Conservation (phyloP, 2,113 vertebrate genomes). For the Hiodon alosoides region DNA sequence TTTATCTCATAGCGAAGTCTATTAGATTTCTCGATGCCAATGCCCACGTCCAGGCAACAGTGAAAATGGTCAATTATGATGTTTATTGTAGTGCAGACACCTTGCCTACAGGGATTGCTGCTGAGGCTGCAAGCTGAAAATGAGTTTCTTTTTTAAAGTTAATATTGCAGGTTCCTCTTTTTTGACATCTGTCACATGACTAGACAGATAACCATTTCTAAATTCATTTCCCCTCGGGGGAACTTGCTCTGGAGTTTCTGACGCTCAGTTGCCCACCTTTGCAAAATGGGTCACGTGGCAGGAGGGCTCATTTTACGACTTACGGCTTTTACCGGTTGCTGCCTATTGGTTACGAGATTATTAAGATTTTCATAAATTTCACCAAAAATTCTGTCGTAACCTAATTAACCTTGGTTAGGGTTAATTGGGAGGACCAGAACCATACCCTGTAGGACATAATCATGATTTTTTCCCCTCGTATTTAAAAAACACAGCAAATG, state of each 20-base stretch:
- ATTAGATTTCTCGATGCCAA: conserved; percentile 47
- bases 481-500: background rate
- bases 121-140: conserved; percentile 20
- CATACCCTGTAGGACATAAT: background rate
- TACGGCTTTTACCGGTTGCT: background rate
- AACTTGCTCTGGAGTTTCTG: background rate
- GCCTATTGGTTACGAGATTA: conserved; percentile 1
- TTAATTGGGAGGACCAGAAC: background rate
- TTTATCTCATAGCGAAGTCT: conserved; percentile 31
- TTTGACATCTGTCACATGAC: conserved; percentile 52
- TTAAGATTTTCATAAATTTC: background rate
- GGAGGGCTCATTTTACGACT: background rate
- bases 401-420: too few relatives aligned
- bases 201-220: conserved; percentile 50
- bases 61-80: conserved; percentile 59
- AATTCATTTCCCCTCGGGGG: conserved; percentile 46
- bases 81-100: conserved; percentile 51
- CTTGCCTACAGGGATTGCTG: conserved; percentile 27
- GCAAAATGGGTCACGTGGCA: conserved; percentile 7
- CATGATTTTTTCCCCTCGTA: background rate
- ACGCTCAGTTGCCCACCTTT: background rate
- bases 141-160: conserved; percentile 28
- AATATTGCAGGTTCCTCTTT: conserved; percentile 45
- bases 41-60: conserved; percentile 46
- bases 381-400: too few relatives aligned